Evolutionary conservation across 2,113 vertebrate genomes (phyloP).

Genomic region (Cinclus cinclus): DNA sequence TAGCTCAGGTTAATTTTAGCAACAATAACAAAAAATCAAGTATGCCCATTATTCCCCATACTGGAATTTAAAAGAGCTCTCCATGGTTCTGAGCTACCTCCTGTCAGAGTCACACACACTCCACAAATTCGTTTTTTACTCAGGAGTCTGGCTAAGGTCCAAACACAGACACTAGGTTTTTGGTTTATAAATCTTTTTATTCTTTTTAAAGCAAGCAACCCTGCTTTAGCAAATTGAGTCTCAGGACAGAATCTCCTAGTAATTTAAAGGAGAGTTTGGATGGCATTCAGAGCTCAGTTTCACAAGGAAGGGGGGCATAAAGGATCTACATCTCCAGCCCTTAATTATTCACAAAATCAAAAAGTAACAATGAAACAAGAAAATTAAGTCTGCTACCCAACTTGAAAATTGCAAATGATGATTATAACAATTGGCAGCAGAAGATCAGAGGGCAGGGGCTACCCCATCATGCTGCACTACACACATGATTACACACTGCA

Average conservation of each 20-base stretch:
- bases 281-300: not conserved
- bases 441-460: not conserved
- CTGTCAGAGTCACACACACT: rapidly evolving
- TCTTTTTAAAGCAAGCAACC: not conserved
- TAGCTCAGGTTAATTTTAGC: not conserved
- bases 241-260: not conserved
- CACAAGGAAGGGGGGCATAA: not conserved
- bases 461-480: not conserved
- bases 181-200: not conserved
- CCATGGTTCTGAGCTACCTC: not conserved
- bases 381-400: not conserved
- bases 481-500: rapidly evolving
- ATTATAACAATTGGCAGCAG: not conserved
- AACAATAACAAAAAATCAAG: not conserved
- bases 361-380: not conserved
- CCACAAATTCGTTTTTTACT: too few relatives aligned
- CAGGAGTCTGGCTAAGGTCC: not conserved
- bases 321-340: not conserved
- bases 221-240: not conserved
- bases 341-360: not conserved
- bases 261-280: not conserved
- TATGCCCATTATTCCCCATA: rapidly evolving
- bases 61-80: not conserved
- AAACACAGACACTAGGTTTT: not conserved
- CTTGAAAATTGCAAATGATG: not conserved